phyloP scores from a whole-genome alignment of 2,113 vertebrate species.

The Craseonycteris thonglongyai region DNA sequence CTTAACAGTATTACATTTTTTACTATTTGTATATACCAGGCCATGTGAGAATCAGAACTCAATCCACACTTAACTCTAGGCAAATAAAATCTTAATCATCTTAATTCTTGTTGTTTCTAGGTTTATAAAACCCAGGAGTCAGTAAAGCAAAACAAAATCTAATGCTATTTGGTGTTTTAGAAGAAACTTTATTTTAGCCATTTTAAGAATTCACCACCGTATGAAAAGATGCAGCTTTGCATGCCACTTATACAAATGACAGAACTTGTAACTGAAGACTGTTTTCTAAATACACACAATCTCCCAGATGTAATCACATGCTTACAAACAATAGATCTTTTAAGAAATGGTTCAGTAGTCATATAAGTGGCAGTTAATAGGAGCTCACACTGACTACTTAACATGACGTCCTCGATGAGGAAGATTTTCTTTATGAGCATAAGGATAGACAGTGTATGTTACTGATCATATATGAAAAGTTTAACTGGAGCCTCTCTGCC shows the following conservation, averaged over 20 bases:
- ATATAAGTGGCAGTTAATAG: not conserved
- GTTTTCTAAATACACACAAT: conserved; percentile 26
- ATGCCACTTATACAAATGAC: not conserved
- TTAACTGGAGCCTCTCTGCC: not conserved
- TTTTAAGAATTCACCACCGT: not conserved
- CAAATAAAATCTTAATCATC: not conserved
- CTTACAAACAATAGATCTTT: conserved; percentile 19
- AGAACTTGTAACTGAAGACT: not conserved
- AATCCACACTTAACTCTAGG: not conserved
- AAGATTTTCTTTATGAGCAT: not conserved
- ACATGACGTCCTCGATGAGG: not conserved
- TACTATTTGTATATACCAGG: not conserved
- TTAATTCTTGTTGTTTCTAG: not conserved
- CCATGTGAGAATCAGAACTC: not conserved
- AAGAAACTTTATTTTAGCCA: not conserved
- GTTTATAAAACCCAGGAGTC: not conserved
- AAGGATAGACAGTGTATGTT: not conserved
- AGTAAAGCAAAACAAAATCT: not conserved
- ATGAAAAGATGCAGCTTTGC: not conserved
- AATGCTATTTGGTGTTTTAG: not conserved
- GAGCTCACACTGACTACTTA: not conserved
- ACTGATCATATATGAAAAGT: not conserved
- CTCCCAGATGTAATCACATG: conserved; percentile 22
- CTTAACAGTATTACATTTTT: not conserved
- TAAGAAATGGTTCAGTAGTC: conserved; percentile 26